Conservation (phyloP, 2,113 vertebrate species). For the Halichoeres trimaculatus region DNA sequence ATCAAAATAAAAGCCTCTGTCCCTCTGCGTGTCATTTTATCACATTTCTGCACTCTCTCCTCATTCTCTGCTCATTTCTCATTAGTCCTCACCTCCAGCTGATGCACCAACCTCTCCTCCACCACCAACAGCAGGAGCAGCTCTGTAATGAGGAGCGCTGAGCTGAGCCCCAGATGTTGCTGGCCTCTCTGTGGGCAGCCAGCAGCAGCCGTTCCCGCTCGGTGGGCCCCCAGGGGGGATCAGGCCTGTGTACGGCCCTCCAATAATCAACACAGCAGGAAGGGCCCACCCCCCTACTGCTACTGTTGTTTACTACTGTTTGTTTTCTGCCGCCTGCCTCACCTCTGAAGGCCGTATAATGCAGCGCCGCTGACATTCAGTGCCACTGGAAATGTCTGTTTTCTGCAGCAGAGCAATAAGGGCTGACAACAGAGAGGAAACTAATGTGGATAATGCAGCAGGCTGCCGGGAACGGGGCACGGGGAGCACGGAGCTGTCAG, state of each 20-base stretch:
- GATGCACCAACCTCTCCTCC: slow-evolving; percentile 13
- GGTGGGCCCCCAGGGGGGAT: slow-evolving; percentile 30
- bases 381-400: slow-evolving; percentile 37
- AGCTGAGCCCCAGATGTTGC: slow-evolving; percentile 75
- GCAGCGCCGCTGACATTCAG: slow-evolving; percentile 18
- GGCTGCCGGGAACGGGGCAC: not conserved
- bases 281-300: slow-evolving; percentile 54
- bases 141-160: slow-evolving; percentile 52
- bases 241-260: slow-evolving; percentile 71
- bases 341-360: slow-evolving; percentile 52
- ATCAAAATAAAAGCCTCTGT: too few relatives aligned
- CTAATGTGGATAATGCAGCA: slow-evolving; percentile 16
- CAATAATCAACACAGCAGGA: slow-evolving; percentile 78
- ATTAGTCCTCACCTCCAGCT: not conserved
- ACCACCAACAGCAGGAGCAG: slow-evolving; percentile 12
- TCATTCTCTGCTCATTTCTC: not conserved
- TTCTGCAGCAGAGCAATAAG: slow-evolving; percentile 20
- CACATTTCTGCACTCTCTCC: not conserved
- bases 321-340: slow-evolving; percentile 63
- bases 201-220: slow-evolving; percentile 63
- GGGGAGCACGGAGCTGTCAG: not conserved
- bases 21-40: too few relatives aligned
- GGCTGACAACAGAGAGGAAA: slow-evolving; percentile 19
- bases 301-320: slow-evolving; percentile 79
- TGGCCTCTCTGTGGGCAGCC: slow-evolving; percentile 63